Conservation (phyloP, 2,113 vertebrate genomes). For the Chelonoidis abingdonii region DNA sequence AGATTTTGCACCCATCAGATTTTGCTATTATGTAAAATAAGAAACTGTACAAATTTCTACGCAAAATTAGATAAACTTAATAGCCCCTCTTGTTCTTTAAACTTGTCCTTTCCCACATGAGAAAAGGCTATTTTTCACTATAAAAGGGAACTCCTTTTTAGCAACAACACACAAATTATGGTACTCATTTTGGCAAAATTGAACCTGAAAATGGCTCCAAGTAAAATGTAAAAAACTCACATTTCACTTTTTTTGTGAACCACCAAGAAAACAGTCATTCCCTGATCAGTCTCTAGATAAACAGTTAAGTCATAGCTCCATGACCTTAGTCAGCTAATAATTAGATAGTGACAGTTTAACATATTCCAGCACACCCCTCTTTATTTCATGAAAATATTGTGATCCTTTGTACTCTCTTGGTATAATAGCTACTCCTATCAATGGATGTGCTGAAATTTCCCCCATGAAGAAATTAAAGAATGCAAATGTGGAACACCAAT, state of each 20-base stretch:
- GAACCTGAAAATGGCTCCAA: not conserved
- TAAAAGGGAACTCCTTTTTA: not conserved
- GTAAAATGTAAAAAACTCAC: not conserved
- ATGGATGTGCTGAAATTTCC: slow-evolving; percentile 54
- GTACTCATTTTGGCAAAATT: not conserved
- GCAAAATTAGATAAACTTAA: not conserved
- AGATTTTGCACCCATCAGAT: not conserved
- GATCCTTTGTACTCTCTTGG: slow-evolving; percentile 51
- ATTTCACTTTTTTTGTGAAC: not conserved
- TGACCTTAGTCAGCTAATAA: slow-evolving; percentile 38
- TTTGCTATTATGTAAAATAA: not conserved
- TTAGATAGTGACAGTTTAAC: slow-evolving; percentile 1
- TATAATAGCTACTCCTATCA: slow-evolving; percentile 48
- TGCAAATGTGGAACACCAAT: slow-evolving; percentile 70
- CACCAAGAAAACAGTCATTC: slow-evolving; percentile 6
- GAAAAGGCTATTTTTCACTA: not conserved
- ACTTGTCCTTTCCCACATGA: not conserved
- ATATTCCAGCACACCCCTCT: slow-evolving; percentile 12
- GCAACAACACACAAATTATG: not conserved
- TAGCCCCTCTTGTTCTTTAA: not conserved
- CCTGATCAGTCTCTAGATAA: not conserved
- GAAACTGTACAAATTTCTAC: too few species aligned
- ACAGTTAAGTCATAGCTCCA: not conserved
- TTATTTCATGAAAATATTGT: slow-evolving; percentile 66
- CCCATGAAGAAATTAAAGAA: slow-evolving; percentile 66